Evolutionary conservation across 2,113 vertebrate genomes (phyloP).

Genomic region (Oxyruncus cristatus): DNA sequence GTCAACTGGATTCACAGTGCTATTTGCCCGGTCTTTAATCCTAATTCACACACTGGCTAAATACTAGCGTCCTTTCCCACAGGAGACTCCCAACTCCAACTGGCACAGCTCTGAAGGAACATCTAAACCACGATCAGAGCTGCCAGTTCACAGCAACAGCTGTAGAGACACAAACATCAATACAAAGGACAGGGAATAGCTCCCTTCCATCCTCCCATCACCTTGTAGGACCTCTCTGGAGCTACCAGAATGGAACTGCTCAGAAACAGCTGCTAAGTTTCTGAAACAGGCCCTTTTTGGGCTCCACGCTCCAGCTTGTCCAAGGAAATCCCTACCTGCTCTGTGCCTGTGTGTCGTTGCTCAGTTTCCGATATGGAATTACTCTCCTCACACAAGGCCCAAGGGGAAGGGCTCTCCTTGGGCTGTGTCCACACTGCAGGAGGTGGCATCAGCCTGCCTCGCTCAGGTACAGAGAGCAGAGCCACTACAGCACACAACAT

Average conservation of each 20-base stretch:
- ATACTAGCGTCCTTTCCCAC: not conserved
- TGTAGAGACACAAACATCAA: not conserved
- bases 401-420: not conserved
- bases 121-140: not conserved
- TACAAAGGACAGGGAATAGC: not conserved
- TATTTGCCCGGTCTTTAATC: not conserved
- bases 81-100: not conserved
- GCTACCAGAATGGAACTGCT: not conserved
- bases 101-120: not conserved
- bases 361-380: not conserved
- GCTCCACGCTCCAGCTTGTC: not conserved
- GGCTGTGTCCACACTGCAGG: not conserved
- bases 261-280: not conserved
- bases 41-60: not conserved
- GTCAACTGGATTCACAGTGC: slow-evolving; percentile 25
- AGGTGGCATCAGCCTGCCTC: not conserved
- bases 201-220: not conserved
- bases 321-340: not conserved
- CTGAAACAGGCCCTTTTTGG: not conserved
- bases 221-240: not conserved
- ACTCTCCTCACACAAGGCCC: not conserved
- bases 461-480: accelerated
- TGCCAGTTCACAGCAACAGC: not conserved
- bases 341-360: not conserved
- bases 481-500: not conserved